Percentiles rank a stretch among this genome's conserved stretches.
Evolutionary conservation across 1,140 invertebrate genomes (phyloP).

Genomic region (Dinoponera quadriceps): DNA sequence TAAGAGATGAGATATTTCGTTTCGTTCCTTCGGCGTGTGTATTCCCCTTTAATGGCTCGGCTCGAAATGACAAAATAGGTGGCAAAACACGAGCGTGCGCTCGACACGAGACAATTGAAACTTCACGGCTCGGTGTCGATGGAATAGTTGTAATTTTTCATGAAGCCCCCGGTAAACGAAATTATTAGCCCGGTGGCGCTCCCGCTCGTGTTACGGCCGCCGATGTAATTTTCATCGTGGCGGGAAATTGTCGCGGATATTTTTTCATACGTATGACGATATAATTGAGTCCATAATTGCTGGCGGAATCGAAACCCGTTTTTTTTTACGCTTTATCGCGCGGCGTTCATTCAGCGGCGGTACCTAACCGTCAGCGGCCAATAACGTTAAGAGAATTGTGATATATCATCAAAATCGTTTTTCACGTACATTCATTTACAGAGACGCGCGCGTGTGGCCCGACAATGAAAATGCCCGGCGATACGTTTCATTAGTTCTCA

Average conservation of each 20-base stretch:
- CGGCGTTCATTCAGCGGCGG: slow-evolving; percentile 27
- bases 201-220: slow-evolving; percentile 35
- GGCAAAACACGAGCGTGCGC: slow-evolving; percentile 32
- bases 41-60: slow-evolving; percentile 18
- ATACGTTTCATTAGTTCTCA: too few species aligned
- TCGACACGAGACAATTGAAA: slow-evolving; percentile 55
- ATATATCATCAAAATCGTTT: slow-evolving; percentile 1
- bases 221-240: slow-evolving; percentile 52
- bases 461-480: too few species aligned
- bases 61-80: slow-evolving; percentile 30
- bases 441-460: too few species aligned
- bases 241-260: slow-evolving; percentile 52
- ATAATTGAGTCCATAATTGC: slow-evolving; percentile 60
- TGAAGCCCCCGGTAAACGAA: slow-evolving; percentile 50
- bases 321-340: slow-evolving; percentile 45
- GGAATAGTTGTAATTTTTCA: slow-evolving; percentile 54
- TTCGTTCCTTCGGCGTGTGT: background rate
- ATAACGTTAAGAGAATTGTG: slow-evolving; percentile 29
- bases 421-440: background rate
- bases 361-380: slow-evolving; percentile 14
- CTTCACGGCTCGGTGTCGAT: slow-evolving; percentile 36
- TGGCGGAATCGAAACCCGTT: slow-evolving; percentile 41
- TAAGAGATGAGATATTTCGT: background rate
- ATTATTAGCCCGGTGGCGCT: slow-evolving; percentile 53
- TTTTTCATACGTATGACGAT: slow-evolving; percentile 59